phyloP scores from a whole-genome alignment of 2,113 vertebrate species.

The Eclectus roratus region DNA sequence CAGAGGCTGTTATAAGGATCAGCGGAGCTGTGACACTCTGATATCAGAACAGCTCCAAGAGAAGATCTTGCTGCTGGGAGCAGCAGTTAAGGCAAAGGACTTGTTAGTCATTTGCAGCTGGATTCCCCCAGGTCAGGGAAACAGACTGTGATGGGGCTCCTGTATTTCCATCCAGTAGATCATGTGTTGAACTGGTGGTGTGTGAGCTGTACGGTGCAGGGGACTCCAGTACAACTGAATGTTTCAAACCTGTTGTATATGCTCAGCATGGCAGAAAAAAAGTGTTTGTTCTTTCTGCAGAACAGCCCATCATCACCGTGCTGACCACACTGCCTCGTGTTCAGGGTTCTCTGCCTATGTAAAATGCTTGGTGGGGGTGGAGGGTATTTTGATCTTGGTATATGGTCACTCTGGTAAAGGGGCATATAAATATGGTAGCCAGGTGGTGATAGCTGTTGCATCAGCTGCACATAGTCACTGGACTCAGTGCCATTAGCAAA shows the following conservation, averaged over 20 bases:
- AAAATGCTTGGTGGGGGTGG: neutral
- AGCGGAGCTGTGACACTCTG: accelerated
- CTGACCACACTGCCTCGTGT: neutral
- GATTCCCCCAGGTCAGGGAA: neutral
- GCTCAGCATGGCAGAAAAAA: neutral
- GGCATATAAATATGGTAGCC: neutral
- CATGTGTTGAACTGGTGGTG: accelerated
- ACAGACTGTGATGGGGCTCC: neutral
- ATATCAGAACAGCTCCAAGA: neutral
- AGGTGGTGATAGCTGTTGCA: neutral
- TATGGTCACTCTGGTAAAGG: neutral
- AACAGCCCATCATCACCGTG: accelerated
- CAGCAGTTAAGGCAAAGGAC: neutral
- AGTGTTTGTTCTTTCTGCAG: neutral
- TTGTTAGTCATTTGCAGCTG: neutral
- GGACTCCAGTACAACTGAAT: neutral
- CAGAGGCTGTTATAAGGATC: neutral
- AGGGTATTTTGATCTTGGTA: neutral
- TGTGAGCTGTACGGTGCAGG: accelerated
- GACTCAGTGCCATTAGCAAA: neutral
- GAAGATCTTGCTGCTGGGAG: neutral
- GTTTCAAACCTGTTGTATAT: neutral
- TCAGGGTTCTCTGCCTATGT: neutral
- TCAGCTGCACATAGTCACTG: neutral
- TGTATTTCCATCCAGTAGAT: neutral